phyloP scores from a whole-genome alignment of 2,113 vertebrate species.

The Pachypanchax playfairii region DNA sequence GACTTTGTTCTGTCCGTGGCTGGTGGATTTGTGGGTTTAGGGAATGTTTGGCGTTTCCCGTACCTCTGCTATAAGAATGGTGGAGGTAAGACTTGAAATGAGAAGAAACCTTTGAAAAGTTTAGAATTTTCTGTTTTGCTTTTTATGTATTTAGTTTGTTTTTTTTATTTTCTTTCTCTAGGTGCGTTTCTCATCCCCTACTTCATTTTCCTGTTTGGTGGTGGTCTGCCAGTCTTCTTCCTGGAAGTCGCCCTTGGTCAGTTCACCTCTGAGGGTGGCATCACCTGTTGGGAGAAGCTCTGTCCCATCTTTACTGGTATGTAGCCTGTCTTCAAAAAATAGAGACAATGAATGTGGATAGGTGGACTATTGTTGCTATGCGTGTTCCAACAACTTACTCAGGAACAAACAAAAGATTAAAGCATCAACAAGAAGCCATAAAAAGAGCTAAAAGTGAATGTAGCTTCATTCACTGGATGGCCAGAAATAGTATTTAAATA shows the following conservation, averaged over 20 bases:
- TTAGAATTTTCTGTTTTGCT: background rate
- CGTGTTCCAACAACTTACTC: too few species aligned
- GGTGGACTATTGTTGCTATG: too few species aligned
- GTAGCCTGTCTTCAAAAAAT: slow-evolving; percentile 64
- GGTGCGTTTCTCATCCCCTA: slow-evolving; percentile 99
- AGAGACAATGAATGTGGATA: too few species aligned
- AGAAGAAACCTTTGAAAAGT: background rate
- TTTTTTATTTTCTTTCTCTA: slow-evolving; percentile 52
- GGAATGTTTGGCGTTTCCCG: slow-evolving; percentile 98
- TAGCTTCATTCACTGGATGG: too few species aligned
- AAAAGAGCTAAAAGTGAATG: too few species aligned
- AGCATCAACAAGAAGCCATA: too few species aligned
- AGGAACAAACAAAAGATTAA: too few species aligned
- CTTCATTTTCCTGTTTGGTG: slow-evolving; percentile 98
- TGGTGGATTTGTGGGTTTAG: slow-evolving; percentile 95
- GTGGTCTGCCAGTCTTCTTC: slow-evolving; percentile 98
- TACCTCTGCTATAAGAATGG: slow-evolving; percentile 99
- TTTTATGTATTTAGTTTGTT: background rate
- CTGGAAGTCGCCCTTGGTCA: slow-evolving; percentile 97
- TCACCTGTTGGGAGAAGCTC: slow-evolving; percentile 99
- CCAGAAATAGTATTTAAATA: too few species aligned
- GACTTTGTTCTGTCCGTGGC: slow-evolving; percentile 98
- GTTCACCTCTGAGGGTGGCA: slow-evolving; percentile 98
- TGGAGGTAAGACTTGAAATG: slow-evolving; percentile 84
- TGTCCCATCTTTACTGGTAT: slow-evolving; percentile 97